Evolutionary conservation across 2,797 vertebrate genomes (phyloP).

Genomic region (Manis pentadactyla): DNA sequence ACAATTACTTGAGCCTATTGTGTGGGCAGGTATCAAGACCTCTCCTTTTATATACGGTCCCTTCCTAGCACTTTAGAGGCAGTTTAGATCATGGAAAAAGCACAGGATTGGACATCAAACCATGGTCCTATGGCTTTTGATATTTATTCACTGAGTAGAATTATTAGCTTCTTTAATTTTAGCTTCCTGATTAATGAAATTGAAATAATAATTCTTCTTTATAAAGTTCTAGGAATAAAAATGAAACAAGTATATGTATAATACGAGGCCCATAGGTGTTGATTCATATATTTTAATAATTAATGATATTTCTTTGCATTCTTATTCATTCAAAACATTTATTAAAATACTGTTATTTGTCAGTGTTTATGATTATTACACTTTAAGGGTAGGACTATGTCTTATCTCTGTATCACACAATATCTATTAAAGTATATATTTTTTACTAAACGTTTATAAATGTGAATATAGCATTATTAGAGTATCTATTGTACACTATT

Average conservation of each 20-base stretch:
- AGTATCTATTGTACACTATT: not conserved
- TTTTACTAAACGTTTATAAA: not conserved
- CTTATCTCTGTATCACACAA: not conserved
- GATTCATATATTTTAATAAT: not conserved
- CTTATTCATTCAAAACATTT: not conserved
- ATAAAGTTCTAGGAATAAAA: not conserved
- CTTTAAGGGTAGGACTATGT: not conserved
- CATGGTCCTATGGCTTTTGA: not conserved
- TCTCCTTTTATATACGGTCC: not conserved
- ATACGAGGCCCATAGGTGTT: not conserved
- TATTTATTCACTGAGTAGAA: not conserved
- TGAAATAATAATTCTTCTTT: not conserved
- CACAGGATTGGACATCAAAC: not conserved
- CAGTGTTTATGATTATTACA: not conserved
- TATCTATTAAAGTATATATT: not conserved
- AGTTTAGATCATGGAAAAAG: not conserved
- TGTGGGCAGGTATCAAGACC: not conserved
- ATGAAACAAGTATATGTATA: not conserved
- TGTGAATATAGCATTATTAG: not conserved
- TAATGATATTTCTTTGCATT: not conserved
- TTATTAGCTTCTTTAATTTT: not conserved
- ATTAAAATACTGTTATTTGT: not conserved
- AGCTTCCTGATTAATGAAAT: not conserved
- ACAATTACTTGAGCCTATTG: not conserved
- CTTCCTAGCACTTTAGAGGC: not conserved